Evolutionary conservation across 2,113 vertebrate species (phyloP).

Genomic region (Macaca mulatta): DNA sequence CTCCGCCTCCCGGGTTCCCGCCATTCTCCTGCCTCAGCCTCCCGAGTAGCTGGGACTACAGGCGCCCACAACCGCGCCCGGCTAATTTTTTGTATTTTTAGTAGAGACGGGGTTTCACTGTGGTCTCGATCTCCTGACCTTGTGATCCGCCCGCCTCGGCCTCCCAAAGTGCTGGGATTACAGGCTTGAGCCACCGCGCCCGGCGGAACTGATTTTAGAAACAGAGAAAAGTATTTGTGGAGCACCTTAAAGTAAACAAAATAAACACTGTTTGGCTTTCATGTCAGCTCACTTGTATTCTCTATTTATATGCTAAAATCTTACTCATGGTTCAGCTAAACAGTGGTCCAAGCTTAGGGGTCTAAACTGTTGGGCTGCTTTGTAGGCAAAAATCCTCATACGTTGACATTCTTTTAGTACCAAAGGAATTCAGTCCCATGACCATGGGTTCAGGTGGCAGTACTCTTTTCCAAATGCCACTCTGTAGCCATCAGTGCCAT

Average conservation of each 20-base stretch:
- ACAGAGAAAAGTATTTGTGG: constrained; percentile 43
- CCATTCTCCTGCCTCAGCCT: no score
- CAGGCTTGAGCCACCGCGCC: no score
- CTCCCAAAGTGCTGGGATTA: no score
- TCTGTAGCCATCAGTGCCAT: background rate
- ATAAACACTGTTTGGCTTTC: constrained; percentile 52
- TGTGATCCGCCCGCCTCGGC: no score
- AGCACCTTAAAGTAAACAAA: constrained; percentile 51
- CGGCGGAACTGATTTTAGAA: constrained; percentile 59
- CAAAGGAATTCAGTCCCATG: background rate
- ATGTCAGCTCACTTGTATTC: constrained; percentile 51
- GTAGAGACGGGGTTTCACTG: no score
- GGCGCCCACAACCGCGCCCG: no score
- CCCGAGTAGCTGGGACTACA: no score
- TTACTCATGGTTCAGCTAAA: background rate
- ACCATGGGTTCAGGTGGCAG: background rate
- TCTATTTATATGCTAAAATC: constrained; percentile 46
- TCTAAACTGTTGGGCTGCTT: background rate
- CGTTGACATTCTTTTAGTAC: background rate
- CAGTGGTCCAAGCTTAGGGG: background rate
- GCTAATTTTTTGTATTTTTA: no score
- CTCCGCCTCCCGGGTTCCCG: no score
- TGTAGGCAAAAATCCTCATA: background rate
- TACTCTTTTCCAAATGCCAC: background rate
- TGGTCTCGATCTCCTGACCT: no score